phyloP scores from a whole-genome alignment of 2,797 vertebrate genomes.

The Bovichtus diacanthus region DNA sequence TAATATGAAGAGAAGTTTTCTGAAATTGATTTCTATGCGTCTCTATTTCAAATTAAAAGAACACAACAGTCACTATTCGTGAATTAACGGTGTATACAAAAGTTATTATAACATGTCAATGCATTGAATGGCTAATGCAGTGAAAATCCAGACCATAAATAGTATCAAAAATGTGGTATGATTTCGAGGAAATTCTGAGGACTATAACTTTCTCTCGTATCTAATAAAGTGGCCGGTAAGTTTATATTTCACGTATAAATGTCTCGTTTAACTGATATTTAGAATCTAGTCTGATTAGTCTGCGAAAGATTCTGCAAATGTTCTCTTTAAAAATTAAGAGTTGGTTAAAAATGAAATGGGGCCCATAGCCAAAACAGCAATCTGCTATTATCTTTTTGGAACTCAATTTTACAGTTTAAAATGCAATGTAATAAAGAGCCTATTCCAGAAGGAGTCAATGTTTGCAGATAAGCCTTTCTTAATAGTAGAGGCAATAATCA shows the following conservation, averaged over 20 bases:
- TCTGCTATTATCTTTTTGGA: neutral
- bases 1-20: too few species aligned
- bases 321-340: neutral
- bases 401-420: neutral
- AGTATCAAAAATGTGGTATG: neutral
- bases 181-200: neutral
- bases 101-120: neutral
- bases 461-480: conserved; percentile 11
- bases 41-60: too few species aligned
- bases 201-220: neutral
- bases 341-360: neutral
- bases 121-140: neutral
- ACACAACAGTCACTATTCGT: neutral
- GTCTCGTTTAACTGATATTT: neutral
- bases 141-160: neutral
- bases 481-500: conserved; percentile 17
- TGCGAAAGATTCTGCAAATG: neutral
- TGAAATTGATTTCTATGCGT: too few species aligned
- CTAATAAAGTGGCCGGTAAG: neutral
- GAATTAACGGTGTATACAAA: neutral
- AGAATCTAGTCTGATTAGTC: neutral
- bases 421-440: neutral
- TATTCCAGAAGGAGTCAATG: neutral
- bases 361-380: neutral
- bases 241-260: neutral